A percentile compares a stretch with the other conserved stretches of the same genome.
Evolutionary conservation across 2,113 vertebrate species (phyloP).

Genomic region (Sinocyclocheilus anshuiensis): DNA sequence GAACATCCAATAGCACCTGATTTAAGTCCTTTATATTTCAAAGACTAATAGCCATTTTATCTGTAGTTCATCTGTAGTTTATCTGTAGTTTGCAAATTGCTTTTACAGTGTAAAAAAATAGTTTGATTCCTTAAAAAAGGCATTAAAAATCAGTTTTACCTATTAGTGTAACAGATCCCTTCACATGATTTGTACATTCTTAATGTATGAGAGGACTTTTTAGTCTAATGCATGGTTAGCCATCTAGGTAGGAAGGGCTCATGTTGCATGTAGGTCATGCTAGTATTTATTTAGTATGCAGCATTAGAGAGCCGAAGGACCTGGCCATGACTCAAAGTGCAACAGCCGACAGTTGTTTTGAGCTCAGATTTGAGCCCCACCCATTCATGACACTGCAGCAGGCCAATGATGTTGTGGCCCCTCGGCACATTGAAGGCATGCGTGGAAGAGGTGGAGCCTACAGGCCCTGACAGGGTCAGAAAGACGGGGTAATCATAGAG

Average conservation of each 20-base stretch:
- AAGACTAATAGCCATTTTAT: not conserved
- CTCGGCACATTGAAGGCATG: constrained; percentile 51
- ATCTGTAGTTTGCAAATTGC: not conserved
- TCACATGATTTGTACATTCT: not conserved
- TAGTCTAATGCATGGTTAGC: not conserved
- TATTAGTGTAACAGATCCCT: not conserved
- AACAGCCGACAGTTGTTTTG: constrained; percentile 59
- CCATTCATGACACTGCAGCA: constrained; percentile 51
- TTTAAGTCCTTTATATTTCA: not conserved
- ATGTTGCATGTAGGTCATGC: constrained; percentile 35
- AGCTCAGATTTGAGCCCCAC: constrained; percentile 29
- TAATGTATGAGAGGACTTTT: not conserved
- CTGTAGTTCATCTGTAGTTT: not conserved
- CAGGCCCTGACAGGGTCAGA: constrained; percentile 62
- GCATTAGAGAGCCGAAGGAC: not conserved
- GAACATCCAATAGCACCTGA: not conserved
- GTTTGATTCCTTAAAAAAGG: not conserved
- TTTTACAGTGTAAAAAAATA: not conserved
- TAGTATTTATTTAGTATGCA: constrained; percentile 40
- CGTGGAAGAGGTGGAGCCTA: constrained; percentile 23
- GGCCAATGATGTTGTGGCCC: constrained; percentile 63
- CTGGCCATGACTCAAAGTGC: constrained; percentile 35
- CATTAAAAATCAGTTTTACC: not conserved
- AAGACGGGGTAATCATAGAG: not conserved
- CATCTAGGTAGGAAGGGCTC: not conserved